Conservation (phyloP, 2,113 vertebrate genomes). For the Apus apus region DNA sequence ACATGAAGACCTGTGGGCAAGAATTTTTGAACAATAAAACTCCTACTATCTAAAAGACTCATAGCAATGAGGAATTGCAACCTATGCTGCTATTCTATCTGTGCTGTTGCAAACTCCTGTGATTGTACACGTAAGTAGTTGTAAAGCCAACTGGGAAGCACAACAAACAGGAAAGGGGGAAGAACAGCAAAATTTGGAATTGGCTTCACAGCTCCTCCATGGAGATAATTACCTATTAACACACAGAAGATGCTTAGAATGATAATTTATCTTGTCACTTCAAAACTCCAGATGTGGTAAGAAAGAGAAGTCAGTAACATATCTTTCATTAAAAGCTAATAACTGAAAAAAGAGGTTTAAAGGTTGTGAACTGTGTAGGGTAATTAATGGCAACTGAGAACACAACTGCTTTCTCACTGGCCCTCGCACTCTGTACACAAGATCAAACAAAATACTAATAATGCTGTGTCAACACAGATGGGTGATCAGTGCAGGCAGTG, state of each 20-base stretch:
- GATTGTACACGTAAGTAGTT: background rate
- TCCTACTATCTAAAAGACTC: background rate
- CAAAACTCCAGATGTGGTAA: background rate
- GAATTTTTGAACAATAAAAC: background rate
- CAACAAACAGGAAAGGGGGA: background rate
- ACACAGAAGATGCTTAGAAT: background rate
- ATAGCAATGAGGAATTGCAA: background rate
- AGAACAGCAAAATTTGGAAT: background rate
- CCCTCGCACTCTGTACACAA: background rate
- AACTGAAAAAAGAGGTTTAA: background rate
- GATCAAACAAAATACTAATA: background rate
- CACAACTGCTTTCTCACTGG: background rate
- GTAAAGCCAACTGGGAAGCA: background rate
- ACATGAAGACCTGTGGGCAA: background rate
- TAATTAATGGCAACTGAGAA: background rate
- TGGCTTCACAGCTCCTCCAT: background rate
- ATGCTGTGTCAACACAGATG: constrained; percentile 14
- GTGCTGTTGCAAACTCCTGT: background rate
- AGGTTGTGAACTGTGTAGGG: background rate
- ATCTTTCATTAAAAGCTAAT: constrained; percentile 9
- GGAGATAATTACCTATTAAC: background rate
- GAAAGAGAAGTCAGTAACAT: background rate
- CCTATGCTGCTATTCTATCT: background rate
- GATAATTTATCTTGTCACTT: background rate
- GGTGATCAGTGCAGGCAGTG: background rate